Evolutionary conservation across 2,888 invertebrate genomes (phyloP), one percentile per base, ranked within the genome.

Genomic region (Nasonia oneida): DNA sequence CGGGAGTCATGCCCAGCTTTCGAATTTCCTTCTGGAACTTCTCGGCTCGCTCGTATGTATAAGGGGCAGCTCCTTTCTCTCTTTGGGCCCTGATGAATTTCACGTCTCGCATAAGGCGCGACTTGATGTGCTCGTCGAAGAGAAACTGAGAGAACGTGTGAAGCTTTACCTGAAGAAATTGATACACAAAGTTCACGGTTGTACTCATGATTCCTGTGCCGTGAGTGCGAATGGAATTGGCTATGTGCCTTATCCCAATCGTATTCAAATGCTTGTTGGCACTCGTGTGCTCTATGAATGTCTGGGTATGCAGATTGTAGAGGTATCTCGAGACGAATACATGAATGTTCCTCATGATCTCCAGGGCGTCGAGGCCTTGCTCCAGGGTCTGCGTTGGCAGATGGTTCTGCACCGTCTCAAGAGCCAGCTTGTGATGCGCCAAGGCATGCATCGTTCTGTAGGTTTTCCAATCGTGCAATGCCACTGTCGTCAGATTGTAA

Each of bases 41-140:
- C 88, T 99, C 98, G 0, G 99, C 99, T 90, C 97, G 95, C 90
- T 98, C 98, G 92, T 97, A 99, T 0, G 97, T 96, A 94, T 97
- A 97, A 93, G 96, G 96, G 89, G 96, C 96, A 86, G 93, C 94
- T 90, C 96, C 95, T 89, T 95, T 96, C 90, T 98, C 98, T 87
- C 96, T 95, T 80, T 93, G 93, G 0, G 88, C 84, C 64, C 91
- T 91, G 91, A 98, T 97, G 91, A 95, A 96, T 89, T 97, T 95
- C 39, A 97, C 94, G 93, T 99, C 99, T 93, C 98, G 98, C 88
- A 98, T 95, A 3, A 99, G 94, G 84, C 98, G 95, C 0, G 99
- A 98, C 93, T 99, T 99, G 78, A 99, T 98, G 91, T 98, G 98
- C 93, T 99, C 99, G 92, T 99, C 99, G 92, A 97, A 99, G 93